Evolutionary conservation across 2,797 vertebrate species (phyloP).

Genomic region (Natrix natrix): DNA sequence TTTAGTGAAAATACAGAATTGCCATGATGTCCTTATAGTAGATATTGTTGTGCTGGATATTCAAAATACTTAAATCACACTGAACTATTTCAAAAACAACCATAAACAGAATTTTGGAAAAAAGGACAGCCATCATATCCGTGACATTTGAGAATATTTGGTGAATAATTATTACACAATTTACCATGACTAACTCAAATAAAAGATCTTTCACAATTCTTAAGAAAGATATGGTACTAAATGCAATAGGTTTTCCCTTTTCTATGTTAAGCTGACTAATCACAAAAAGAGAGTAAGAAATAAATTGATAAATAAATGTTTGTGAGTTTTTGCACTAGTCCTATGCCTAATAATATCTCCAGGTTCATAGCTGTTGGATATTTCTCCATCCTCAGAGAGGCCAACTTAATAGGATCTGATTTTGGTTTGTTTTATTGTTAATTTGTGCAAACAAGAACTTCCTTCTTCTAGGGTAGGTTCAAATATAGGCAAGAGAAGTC

Average conservation of each 20-base stretch:
- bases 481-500: background rate
- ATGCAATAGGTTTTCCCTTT: background rate
- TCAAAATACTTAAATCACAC: background rate
- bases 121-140: background rate
- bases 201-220: background rate
- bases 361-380: background rate
- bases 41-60: background rate
- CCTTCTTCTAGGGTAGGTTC: background rate
- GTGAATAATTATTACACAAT: background rate
- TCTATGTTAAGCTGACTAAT: background rate
- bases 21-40: background rate
- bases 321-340: background rate
- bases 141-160: background rate
- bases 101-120: background rate
- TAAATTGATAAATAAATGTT: background rate
- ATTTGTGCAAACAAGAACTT: background rate
- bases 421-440: background rate
- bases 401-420: background rate
- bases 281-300: background rate
- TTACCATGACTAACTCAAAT: background rate
- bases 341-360: background rate
- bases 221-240: background rate
- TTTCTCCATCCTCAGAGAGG: rapidly evolving
- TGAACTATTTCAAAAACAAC: background rate
- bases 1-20: background rate